Percentiles rank a stretch among this genome's conserved stretches.
Conservation (phyloP, 2,888 invertebrate species). For the Drosophila eohydei region DNA sequence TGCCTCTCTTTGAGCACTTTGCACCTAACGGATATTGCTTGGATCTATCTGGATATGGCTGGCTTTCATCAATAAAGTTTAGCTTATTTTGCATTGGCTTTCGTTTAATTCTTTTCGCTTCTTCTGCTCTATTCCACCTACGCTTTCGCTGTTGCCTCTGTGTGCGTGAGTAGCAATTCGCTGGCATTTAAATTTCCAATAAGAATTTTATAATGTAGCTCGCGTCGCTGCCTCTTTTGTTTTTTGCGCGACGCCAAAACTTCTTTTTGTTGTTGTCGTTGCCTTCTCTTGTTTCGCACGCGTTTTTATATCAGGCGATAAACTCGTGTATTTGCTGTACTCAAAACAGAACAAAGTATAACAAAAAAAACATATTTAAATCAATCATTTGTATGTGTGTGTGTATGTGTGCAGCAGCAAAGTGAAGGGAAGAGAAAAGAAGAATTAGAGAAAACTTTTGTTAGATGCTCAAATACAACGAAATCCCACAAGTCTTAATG, state of each 20-base stretch:
- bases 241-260: conserved; percentile 15
- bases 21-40: conserved; percentile 32
- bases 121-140: conserved; percentile 25
- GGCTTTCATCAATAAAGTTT: conserved; percentile 22
- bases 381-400: not conserved
- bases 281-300: conserved; percentile 25
- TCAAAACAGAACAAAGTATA: conserved; percentile 1
- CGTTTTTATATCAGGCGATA: conserved; percentile 60
- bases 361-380: conserved; percentile 5
- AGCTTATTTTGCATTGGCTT: conserved; percentile 6
- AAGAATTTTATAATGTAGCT: conserved; percentile 20
- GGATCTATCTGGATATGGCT: conserved; percentile 50
- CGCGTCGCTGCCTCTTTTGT: conserved; percentile 2
- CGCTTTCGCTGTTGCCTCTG: conserved; percentile 31
- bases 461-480: not conserved
- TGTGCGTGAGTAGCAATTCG: not conserved
- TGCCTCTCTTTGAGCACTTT: conserved; percentile 1
- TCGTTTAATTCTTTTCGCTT: not conserved
- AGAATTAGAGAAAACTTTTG: not conserved
- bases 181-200: conserved; percentile 19
- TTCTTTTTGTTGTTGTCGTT: conserved; percentile 11
- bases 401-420: not conserved
- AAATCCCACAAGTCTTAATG: not conserved
- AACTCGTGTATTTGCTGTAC: conserved; percentile 27
- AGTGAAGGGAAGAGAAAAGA: not conserved